Evolutionary conservation across 2,113 vertebrate species (phyloP).

Genomic region (Chrysochloris asiatica): DNA sequence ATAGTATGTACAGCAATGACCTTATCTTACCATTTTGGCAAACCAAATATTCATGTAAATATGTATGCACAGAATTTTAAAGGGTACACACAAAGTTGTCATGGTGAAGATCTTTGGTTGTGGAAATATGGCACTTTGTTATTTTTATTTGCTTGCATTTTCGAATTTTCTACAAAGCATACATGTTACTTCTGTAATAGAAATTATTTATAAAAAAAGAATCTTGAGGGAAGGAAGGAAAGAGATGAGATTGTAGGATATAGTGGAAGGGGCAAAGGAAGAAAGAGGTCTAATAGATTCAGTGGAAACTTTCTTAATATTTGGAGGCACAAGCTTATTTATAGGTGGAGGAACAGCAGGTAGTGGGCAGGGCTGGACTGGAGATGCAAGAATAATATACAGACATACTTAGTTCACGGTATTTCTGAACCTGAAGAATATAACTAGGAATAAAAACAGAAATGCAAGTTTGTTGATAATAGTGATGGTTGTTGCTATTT

Average conservation of each 20-base stretch:
- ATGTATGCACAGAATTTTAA: not conserved
- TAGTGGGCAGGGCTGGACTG: not conserved
- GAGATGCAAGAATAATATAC: slow-evolving; percentile 27
- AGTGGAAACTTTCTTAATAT: slow-evolving; percentile 15
- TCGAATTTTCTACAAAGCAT: slow-evolving; percentile 42
- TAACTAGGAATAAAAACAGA: not conserved
- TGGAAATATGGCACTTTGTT: not conserved
- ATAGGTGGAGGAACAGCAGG: not conserved
- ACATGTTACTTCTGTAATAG: not conserved
- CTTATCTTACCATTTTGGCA: not conserved
- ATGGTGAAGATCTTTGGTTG: not conserved
- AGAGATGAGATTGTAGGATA: not conserved
- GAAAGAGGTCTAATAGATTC: slow-evolving; percentile 1
- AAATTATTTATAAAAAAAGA: not conserved
- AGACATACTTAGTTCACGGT: not conserved
- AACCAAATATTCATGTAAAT: slow-evolving; percentile 20
- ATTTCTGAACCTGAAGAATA: slow-evolving; percentile 49
- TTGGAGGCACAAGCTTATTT: slow-evolving; percentile 31
- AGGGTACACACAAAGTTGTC: not conserved
- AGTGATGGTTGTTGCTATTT: not conserved
- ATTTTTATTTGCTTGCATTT: slow-evolving; percentile 36
- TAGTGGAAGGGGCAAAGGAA: not conserved
- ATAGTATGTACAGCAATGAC: not conserved
- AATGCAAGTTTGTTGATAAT: not conserved
- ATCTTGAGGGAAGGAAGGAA: not conserved